These are phyloP conservation scores for Bruchidius siliquastri DNA, from an alignment of 2,888 invertebrate genomes.

Conservation along the genomic window DNA sequence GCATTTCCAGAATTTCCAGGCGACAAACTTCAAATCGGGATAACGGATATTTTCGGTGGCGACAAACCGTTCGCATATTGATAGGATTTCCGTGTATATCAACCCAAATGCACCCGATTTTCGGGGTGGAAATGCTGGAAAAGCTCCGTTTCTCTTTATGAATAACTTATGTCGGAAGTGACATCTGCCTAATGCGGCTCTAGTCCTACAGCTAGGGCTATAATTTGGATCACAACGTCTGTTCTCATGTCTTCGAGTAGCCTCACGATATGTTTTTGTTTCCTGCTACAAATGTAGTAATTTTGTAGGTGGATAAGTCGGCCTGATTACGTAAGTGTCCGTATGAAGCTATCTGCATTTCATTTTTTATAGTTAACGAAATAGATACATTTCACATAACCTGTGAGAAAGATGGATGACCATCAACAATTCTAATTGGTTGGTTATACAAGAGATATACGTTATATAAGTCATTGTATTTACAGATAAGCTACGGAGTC, in stretches of 20 bases:
- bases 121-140: slow-evolving; percentile 23
- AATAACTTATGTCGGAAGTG: slow-evolving; percentile 39
- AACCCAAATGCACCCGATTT: slow-evolving; percentile 8
- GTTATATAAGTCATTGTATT: too few relatives aligned
- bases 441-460: too few relatives aligned
- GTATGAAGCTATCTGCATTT: too few relatives aligned
- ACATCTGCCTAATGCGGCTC: slow-evolving; percentile 29
- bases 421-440: too few relatives aligned
- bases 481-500: too few relatives aligned
- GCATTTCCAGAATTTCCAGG: neutral
- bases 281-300: neutral
- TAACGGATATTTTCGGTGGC: neutral
- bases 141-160: slow-evolving; percentile 31
- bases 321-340: too few relatives aligned
- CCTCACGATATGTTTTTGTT: neutral
- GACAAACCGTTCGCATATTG: slow-evolving; percentile 3
- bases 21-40: neutral
- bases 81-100: slow-evolving; percentile 18
- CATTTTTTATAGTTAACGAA: too few relatives aligned
- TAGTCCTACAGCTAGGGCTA: neutral
- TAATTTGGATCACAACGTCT: neutral
- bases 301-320: too few relatives aligned
- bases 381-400: too few relatives aligned
- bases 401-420: too few relatives aligned
- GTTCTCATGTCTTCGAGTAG: neutral